Base-by-base conservation (phyloP, 2,888 invertebrate genomes). In the Ophion ventricosus region DNA sequence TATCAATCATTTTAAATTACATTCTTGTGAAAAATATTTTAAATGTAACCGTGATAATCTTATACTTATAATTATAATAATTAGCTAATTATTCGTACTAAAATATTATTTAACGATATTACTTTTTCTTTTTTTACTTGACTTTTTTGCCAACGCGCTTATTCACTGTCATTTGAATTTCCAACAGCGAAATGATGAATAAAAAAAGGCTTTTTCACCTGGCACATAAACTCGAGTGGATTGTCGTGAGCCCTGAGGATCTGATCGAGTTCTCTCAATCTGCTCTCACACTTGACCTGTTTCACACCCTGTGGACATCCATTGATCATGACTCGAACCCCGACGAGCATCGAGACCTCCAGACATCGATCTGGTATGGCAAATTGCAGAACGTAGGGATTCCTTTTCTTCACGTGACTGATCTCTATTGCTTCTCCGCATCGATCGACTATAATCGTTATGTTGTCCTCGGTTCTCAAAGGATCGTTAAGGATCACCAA, bases 211-310 rank as follows among this genome's bases (percentile, higher is more conserved):
- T 56, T 26, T 4, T 59, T 80, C 67, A 96, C 97, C 95, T 97
- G 97, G 89, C 98, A 97, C 96, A 98, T 97, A 90, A 98, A 97
- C 92, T 97, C 97, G 74, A 98, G 94, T 0, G 98, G 98, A 90
- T 97, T 97, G 88, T 97, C 97, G 79, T 96, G 96, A 5, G 96
- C 95, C 56, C 97, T 94, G 77, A 98, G 94, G 88, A 98, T 94
- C 90, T 97, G 97, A 91, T 97, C 97, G 77, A 98, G 94, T 91
- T 98, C 98, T 49, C 97, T 94, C 75, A 98, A 94, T 78, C 97
- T 95, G 90, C 97, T 97, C 93, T 98, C 98, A 93, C 98, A 98
- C 93, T 98, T 98, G 88, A 98, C 96, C 89, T 97, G 97, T n/a
- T 97, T 94, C 63, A 96, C 95, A 0, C 98, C 98, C 26, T 98